Conservation (phyloP, 2,113 vertebrate species). For the Kryptolebias marmoratus region DNA sequence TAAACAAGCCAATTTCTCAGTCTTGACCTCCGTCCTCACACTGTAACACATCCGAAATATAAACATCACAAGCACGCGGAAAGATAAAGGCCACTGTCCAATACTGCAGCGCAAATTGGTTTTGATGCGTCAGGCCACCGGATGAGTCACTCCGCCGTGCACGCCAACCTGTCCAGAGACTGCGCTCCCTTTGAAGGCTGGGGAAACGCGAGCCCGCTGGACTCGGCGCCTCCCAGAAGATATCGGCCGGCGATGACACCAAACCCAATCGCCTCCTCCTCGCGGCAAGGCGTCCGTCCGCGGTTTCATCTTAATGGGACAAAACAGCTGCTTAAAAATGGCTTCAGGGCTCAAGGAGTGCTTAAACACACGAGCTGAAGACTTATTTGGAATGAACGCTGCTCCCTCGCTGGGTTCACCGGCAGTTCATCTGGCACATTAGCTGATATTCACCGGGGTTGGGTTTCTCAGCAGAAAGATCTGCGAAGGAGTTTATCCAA, state of each 20-base stretch:
- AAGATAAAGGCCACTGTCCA: conserved; percentile 32
- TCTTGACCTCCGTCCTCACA: conserved; percentile 43
- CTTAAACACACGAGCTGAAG: conserved; percentile 14
- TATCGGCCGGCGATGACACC: conserved; percentile 61
- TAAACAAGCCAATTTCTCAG: conserved; percentile 34
- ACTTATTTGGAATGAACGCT: conserved; percentile 22
- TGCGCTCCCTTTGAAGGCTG: conserved; percentile 52
- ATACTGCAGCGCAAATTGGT: conserved; percentile 44
- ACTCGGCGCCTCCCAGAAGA: conserved; percentile 56
- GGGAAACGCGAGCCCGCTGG: conserved; percentile 53
- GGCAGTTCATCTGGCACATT: conserved; percentile 32
- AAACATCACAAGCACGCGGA: conserved; percentile 49
- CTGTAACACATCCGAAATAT: conserved; percentile 25
- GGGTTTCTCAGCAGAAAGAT: background rate
- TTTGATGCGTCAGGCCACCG: conserved; percentile 49
- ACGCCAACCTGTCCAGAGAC: conserved; percentile 55
- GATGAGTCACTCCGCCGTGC: conserved; percentile 47
- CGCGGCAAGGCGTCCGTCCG: conserved; percentile 18
- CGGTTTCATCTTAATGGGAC: conserved; percentile 25
- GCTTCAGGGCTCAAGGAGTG: conserved; percentile 43
- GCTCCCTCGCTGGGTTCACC: conserved; percentile 46
- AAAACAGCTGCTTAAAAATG: conserved; percentile 46
- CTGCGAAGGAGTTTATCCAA: conserved; percentile 2
- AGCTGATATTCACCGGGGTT: background rate
- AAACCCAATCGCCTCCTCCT: conserved; percentile 37